These are phyloP conservation scores for Heliconius eleuchia DNA, from an alignment of 1,140 invertebrate species.

Conservation along the genomic window DNA sequence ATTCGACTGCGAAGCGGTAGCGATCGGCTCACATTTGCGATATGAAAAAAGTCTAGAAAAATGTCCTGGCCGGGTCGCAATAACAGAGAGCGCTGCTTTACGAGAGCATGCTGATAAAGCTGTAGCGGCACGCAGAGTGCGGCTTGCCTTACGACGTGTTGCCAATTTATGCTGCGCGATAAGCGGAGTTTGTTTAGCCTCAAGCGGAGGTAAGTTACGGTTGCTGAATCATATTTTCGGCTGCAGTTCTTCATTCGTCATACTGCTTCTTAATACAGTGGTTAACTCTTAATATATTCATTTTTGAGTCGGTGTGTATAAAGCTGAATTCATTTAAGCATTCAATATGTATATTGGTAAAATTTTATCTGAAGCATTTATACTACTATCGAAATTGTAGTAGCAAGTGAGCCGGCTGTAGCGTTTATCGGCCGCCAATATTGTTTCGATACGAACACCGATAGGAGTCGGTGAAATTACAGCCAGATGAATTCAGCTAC, in stretches of 20 bases:
- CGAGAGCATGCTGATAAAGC: conserved; percentile 74
- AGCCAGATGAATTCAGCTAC: conserved; percentile 46
- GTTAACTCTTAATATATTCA: neutral
- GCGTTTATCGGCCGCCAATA: conserved; percentile 41
- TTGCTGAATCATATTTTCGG: conserved; percentile 51
- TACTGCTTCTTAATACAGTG: neutral
- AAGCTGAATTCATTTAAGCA: neutral
- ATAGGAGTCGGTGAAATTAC: conserved; percentile 36
- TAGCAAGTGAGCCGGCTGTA: conserved; percentile 35
- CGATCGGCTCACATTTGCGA: conserved; percentile 49
- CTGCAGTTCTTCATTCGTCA: conserved; percentile 42
- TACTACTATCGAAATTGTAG: conserved; percentile 27
- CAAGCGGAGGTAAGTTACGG: conserved; percentile 60
- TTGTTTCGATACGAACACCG: conserved; percentile 39
- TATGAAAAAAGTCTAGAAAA: conserved; percentile 72
- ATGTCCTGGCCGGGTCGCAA: conserved; percentile 61
- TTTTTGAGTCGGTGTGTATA: no score
- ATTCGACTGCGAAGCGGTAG: conserved; percentile 48
- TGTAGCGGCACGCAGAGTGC: conserved; percentile 57
- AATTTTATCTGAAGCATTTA: conserved; percentile 27
- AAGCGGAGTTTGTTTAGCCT: conserved; percentile 78
- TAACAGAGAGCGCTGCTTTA: conserved; percentile 72
- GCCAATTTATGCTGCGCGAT: conserved; percentile 78
- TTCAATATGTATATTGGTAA: conserved; percentile 9
- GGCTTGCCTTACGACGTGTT: conserved; percentile 77